Evolutionary conservation across 2,888 invertebrate species (phyloP), one percentile per base, ranked within the genome.

Genomic region (Thalpophila matura): DNA sequence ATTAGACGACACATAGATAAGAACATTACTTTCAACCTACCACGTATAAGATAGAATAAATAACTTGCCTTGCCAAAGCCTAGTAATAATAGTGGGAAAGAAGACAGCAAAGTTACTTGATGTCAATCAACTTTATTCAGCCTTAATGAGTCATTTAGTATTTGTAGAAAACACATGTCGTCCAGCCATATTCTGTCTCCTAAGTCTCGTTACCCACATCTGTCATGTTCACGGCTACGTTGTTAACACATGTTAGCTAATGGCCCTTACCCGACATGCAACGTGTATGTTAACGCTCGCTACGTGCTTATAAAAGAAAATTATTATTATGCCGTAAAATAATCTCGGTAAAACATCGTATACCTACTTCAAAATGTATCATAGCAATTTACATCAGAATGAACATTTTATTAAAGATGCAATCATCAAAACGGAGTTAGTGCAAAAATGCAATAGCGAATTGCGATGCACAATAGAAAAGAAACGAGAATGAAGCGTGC

Each of bases 401-500:
- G 26, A 64, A 61, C 29, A 68, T 66, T 66, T 56, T 61, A 66
- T 60, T 59, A 68, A 72, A 74, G 65, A 67, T 58, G 58, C 47
- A 63, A 77, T 83, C 78, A 77, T 82, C 76, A 72, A 80, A 83
- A 82, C 64, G 64, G 55, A 75, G 74, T 67, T 62, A 66, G 75
- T 57, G 75, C 81, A 85, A 86, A 90, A 89, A 87, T 86, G 85
- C 85, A 87, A 88, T 83, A 82, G 86, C 83, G 76, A 90, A 89
- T 85, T 86, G 84, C 80, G 68, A 86, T 84, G 84, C 82, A 88
- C 88, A 90, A 90, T 87, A 86, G 85, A 89, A 90, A 90, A 90
- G 87, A 90, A 91, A 90, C 82, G 83, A 91, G 87, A 88, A 87
- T 86, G 85, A 89, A 88, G 86, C 88, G 87, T 88, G 88, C 89